Evolutionary conservation across 1,140 invertebrate species (phyloP).

Genomic region (Sminthurides bifidus): DNA sequence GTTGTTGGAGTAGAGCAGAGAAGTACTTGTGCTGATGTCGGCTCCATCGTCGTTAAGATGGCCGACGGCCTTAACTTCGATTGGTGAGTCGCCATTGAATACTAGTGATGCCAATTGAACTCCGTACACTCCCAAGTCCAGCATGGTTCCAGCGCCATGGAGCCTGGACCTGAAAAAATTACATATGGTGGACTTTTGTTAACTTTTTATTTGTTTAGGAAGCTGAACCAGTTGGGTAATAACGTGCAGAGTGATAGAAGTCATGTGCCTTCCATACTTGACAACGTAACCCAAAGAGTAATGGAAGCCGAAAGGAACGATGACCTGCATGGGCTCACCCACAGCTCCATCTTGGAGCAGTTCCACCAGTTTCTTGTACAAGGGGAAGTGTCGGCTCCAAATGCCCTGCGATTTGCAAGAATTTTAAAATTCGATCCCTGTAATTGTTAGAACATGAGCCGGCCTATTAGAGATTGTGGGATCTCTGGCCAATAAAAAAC

Average conservation of each 20-base stretch:
- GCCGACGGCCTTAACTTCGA: conserved; percentile 48
- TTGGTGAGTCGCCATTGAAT: conserved; percentile 49
- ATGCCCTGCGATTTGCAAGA: conserved; percentile 50
- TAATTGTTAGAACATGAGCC: background rate
- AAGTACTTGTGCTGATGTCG: conserved; percentile 51
- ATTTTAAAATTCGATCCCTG: no score
- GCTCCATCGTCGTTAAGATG: conserved; percentile 53
- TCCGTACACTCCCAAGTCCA: conserved; percentile 72
- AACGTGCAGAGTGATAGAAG: conserved; percentile 48
- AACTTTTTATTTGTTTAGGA: conserved; percentile 42
- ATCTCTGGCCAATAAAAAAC: no score
- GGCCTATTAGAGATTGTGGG: background rate
- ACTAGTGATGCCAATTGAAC: conserved; percentile 61
- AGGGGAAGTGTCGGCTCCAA: conserved; percentile 71
- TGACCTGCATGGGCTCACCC: conserved; percentile 57
- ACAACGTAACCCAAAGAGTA: background rate
- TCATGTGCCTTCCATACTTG: background rate
- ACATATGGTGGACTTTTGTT: conserved; percentile 38
- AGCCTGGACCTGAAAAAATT: conserved; percentile 40
- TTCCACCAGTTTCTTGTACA: conserved; percentile 50
- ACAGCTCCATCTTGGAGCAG: conserved; percentile 48
- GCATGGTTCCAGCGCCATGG: conserved; percentile 62
- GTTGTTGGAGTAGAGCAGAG: conserved; percentile 50
- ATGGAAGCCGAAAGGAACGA: conserved; percentile 57
- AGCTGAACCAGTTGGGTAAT: no score